Evolutionary conservation across 2,888 invertebrate species (phyloP).

Genomic region (Cheilosia vernalis): DNA sequence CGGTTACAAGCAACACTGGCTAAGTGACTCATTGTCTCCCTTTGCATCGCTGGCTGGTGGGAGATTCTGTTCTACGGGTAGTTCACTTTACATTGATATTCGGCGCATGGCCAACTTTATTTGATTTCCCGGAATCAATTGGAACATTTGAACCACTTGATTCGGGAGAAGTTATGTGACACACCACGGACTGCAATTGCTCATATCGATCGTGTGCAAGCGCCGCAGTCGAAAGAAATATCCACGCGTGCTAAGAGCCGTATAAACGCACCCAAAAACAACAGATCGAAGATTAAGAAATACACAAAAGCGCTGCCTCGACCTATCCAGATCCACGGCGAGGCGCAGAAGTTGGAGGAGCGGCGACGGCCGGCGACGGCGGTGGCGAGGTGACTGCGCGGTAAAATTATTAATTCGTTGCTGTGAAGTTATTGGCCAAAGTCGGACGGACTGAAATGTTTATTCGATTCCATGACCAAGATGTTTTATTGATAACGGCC

Average conservation of each 20-base stretch:
- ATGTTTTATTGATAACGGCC: conserved; percentile 81
- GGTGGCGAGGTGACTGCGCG: conserved; percentile 18
- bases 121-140: conserved; percentile 46
- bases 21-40: conserved; percentile 43
- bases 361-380: background rate
- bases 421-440: conserved; percentile 82
- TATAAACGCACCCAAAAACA: conserved; percentile 60
- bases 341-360: background rate
- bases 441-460: conserved; percentile 81
- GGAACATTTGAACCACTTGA: conserved; percentile 23
- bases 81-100: conserved; percentile 1
- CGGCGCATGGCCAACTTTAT: background rate
- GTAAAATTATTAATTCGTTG: conserved; percentile 79
- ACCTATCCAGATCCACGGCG: conserved; percentile 31
- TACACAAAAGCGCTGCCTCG: conserved; percentile 39
- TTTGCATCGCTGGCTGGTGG: conserved; percentile 9
- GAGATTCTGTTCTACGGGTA: background rate
- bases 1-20: conserved; percentile 24
- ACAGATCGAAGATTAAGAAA: conserved; percentile 66
- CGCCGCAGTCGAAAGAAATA: conserved; percentile 54
- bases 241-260: conserved; percentile 65
- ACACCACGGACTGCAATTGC: conserved; percentile 49
- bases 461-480: conserved; percentile 82
- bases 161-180: conserved; percentile 53
- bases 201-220: conserved; percentile 55